Percentiles rank a stretch among this genome's conserved stretches.
phyloP scores from a whole-genome alignment of 2,113 vertebrate genomes.

The Etia nguti region DNA sequence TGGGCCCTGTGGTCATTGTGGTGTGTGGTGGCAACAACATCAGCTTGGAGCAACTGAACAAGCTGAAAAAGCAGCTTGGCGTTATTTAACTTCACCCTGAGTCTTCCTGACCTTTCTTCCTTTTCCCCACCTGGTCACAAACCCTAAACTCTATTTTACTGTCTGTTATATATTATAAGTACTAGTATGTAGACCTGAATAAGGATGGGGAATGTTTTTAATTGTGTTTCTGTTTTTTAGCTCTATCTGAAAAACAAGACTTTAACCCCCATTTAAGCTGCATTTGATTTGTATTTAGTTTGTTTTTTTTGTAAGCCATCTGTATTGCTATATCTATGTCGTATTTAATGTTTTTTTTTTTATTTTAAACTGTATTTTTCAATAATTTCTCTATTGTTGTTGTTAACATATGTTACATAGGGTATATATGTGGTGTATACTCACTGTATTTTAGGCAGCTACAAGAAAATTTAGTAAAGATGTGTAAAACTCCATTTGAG shows the following conservation, averaged over 20 bases:
- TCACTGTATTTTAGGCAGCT: not conserved
- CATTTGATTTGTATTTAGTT: not conserved
- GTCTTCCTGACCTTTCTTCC: not conserved
- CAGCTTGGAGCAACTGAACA: slow-evolving; percentile 66
- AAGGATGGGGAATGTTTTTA: not conserved
- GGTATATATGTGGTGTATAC: not conserved
- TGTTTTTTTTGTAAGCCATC: not conserved
- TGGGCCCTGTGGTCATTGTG: slow-evolving; percentile 77
- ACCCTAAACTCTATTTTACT: not conserved
- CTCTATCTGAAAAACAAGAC: not conserved
- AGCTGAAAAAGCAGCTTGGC: slow-evolving; percentile 76
- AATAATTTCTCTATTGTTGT: not conserved
- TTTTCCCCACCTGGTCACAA: not conserved
- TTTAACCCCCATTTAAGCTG: not conserved
- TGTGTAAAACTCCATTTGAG: not conserved
- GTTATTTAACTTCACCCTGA: not conserved
- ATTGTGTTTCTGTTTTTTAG: not conserved
- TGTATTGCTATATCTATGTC: not conserved
- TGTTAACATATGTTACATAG: not conserved
- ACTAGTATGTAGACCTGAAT: not conserved
- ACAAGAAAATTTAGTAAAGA: not conserved
- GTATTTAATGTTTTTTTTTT: slow-evolving; percentile 25
- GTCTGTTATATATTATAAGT: not conserved
- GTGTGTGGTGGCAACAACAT: slow-evolving; percentile 88
- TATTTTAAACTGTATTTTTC: slow-evolving; percentile 40